Evolutionary conservation across 1,140 invertebrate species (phyloP).

Genomic region (Alviniconcha marisindica): DNA sequence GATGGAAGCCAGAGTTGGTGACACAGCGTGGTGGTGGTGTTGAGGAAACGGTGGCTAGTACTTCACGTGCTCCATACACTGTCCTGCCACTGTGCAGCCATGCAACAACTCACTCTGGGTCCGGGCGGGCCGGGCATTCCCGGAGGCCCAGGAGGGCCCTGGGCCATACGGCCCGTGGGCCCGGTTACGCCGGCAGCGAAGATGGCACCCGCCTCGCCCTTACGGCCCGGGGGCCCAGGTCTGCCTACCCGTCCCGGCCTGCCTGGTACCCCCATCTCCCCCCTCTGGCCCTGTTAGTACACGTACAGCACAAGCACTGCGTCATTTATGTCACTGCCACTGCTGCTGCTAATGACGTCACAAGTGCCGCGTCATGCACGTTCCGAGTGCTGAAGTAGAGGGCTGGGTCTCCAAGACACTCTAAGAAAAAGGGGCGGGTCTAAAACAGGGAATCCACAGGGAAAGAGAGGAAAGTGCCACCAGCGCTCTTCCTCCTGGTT

Average conservation of each 20-base stretch:
- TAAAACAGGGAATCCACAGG: too few relatives aligned
- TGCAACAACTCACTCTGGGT: constrained; percentile 36
- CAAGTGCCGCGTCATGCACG: constrained; percentile 6
- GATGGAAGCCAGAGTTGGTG: too few relatives aligned
- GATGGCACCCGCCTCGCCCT: constrained; percentile 38
- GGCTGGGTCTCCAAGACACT: too few relatives aligned
- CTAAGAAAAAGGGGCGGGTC: too few relatives aligned
- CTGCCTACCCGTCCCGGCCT: constrained; percentile 39
- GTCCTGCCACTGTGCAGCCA: too few relatives aligned
- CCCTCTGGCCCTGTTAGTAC: constrained; percentile 42
- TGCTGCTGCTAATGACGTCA: neutral
- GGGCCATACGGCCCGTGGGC: constrained; percentile 24
- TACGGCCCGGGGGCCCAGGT: constrained; percentile 37
- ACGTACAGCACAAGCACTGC: constrained; percentile 5
- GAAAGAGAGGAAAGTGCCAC: too few relatives aligned
- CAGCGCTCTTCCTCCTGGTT: too few relatives aligned
- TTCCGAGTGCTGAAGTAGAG: too few relatives aligned
- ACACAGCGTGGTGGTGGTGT: too few relatives aligned
- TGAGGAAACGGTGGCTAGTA: too few relatives aligned
- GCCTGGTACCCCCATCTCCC: constrained; percentile 46
- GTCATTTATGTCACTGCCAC: neutral
- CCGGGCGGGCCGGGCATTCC: constrained; percentile 40
- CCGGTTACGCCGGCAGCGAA: neutral
- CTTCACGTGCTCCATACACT: too few relatives aligned
- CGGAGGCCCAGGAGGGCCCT: constrained; percentile 43